phyloP scores from a whole-genome alignment of 2,797 vertebrate genomes.

The Tadarida brasiliensis region DNA sequence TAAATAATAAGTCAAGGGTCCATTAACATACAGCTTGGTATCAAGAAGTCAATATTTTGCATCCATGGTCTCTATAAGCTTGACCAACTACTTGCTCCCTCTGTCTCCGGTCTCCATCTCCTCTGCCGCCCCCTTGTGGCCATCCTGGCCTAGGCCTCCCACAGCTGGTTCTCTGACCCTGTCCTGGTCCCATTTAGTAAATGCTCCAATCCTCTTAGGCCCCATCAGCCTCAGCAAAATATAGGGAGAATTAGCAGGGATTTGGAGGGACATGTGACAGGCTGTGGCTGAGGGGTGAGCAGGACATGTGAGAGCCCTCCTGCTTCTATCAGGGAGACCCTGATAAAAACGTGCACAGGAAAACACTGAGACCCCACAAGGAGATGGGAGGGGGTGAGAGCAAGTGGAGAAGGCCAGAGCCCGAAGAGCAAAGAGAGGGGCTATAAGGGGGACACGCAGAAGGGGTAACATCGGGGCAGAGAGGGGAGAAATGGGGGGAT shows the following conservation, averaged over 20 bases:
- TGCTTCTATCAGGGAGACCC: background rate
- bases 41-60: no score
- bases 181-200: conserved; percentile 54
- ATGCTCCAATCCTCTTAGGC: conserved; percentile 73
- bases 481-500: no score
- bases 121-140: background rate
- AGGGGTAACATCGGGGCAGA: no score
- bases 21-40: no score
- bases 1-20: no score
- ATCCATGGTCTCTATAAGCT: no score
- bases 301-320: background rate
- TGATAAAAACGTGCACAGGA: background rate
- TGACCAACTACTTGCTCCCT: background rate
- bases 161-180: conserved; percentile 8
- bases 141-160: background rate
- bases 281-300: background rate
- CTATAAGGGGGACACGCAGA: background rate
- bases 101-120: background rate
- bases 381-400: background rate
- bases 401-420: background rate
- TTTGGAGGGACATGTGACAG: conserved; percentile 51
- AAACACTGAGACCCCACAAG: background rate
- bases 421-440: background rate
- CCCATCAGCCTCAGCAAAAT: conserved; percentile 61
- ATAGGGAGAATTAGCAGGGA: conserved; percentile 64